Evolutionary conservation across 2,113 vertebrate genomes (phyloP).

Genomic region (Pygoscelis adeliae): DNA sequence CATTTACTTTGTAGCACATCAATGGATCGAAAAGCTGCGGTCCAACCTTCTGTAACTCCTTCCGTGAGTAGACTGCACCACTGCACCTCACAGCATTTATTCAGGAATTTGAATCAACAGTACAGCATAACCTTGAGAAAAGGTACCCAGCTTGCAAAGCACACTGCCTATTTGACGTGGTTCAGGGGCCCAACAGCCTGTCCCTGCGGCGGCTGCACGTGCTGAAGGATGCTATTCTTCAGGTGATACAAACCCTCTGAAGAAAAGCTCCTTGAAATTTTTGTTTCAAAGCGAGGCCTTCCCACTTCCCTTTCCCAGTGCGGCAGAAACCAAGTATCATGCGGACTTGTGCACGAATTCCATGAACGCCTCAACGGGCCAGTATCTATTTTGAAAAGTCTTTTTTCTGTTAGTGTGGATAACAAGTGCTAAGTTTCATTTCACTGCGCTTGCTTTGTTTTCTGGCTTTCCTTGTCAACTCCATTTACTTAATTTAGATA

Average conservation of each 20-base stretch:
- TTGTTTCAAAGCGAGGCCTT: neutral
- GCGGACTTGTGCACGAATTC: neutral
- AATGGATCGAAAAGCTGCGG: neutral
- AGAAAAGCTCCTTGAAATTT: neutral
- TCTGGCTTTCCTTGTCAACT: constrained; percentile 13
- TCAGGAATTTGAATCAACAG: neutral
- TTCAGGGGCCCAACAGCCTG: neutral
- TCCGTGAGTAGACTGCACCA: neutral
- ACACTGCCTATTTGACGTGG: rapidly evolving
- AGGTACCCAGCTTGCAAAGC: neutral
- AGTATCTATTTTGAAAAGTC: neutral
- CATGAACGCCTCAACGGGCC: neutral
- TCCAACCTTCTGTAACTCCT: neutral
- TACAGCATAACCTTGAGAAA: neutral
- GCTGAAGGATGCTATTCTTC: neutral
- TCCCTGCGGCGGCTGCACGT: rapidly evolving
- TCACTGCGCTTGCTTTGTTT: neutral
- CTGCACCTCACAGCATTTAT: neutral
- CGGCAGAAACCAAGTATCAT: neutral
- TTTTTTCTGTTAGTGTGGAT: neutral
- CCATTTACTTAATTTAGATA: neutral
- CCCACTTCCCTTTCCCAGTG: neutral
- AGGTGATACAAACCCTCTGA: neutral
- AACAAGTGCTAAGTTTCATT: neutral
- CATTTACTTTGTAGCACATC: neutral